Percentiles rank a stretch among this genome's conserved stretches.
These are phyloP conservation scores for Dermatemys mawii DNA, from an alignment of 2,113 vertebrate genomes.

Conservation along the genomic window DNA sequence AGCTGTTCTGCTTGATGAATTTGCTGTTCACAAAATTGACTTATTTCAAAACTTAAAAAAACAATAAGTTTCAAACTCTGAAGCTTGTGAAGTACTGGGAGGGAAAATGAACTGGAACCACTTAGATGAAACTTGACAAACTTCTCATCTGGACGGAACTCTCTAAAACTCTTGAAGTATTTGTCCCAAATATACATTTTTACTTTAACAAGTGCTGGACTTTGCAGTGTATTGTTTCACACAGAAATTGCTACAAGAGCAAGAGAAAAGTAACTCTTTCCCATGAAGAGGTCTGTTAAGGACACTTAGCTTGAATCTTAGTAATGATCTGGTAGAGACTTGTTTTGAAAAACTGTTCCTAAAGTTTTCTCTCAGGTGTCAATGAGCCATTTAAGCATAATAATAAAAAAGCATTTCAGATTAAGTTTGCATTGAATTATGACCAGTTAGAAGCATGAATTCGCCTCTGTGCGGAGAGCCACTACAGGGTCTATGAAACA, in stretches of 20 bases:
- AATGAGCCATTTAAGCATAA: neutral
- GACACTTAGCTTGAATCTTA: no score
- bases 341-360: no score
- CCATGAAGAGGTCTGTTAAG: neutral
- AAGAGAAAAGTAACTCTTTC: conserved; percentile 29
- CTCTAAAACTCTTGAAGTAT: neutral
- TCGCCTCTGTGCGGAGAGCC: neutral
- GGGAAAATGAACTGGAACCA: neutral
- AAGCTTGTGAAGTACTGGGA: neutral
- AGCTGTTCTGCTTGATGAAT: neutral
- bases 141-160: neutral
- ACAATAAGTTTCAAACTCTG: neutral
- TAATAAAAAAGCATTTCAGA: neutral
- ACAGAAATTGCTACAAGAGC: neutral
- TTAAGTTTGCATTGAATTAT: neutral
- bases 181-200: conserved; percentile 6
- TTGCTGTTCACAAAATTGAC: neutral
- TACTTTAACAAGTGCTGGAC: conserved; percentile 16
- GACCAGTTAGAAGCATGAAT: neutral
- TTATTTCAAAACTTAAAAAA: neutral
- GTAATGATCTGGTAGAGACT: no score
- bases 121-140: neutral
- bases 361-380: no score
- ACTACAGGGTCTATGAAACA: neutral
- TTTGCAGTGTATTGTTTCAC: conserved; percentile 42